Conservation (phyloP, 2,888 invertebrate species). For the Caenorhabditis zanzibari region DNA sequence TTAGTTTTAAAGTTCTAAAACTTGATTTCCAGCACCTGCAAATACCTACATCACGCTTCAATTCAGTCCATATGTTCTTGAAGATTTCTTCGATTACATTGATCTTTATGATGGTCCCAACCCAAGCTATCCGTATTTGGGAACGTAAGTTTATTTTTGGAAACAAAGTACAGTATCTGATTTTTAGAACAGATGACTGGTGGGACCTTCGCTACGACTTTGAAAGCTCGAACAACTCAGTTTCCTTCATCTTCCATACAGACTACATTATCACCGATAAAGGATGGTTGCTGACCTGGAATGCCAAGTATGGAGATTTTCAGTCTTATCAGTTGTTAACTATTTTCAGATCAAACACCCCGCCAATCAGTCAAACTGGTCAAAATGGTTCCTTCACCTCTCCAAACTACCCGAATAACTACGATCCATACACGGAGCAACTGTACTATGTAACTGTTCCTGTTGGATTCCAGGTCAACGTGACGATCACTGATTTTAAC, state of each 20-base stretch:
- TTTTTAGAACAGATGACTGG: slow-evolving; percentile 31
- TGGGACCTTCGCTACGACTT: slow-evolving; percentile 24
- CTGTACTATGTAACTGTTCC: slow-evolving; percentile 56
- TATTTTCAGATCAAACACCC: slow-evolving; percentile 35
- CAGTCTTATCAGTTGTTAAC: background rate
- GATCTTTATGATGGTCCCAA: slow-evolving; percentile 85
- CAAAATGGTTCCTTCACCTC: slow-evolving; percentile 58
- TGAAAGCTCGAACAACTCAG: slow-evolving; percentile 49
- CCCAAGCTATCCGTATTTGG: slow-evolving; percentile 26
- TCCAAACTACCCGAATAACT: slow-evolving; percentile 92
- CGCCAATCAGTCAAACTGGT: slow-evolving; percentile 51
- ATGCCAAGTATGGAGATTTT: slow-evolving; percentile 53
- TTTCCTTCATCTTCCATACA: slow-evolving; percentile 50
- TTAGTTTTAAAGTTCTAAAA: background rate
- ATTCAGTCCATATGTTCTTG: slow-evolving; percentile 97
- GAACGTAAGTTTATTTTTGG: slow-evolving; percentile 33
- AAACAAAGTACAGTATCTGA: too few species aligned
- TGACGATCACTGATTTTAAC: slow-evolving; percentile 40
- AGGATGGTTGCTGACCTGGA: slow-evolving; percentile 62
- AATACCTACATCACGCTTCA: slow-evolving; percentile 95
- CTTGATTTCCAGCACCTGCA: slow-evolving; percentile 25
- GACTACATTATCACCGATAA: slow-evolving; percentile 54
- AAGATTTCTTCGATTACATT: slow-evolving; percentile 97
- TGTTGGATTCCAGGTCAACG: slow-evolving; percentile 45
- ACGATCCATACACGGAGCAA: slow-evolving; percentile 85